Percentiles rank a stretch among this genome's conserved stretches.
phyloP scores from a whole-genome alignment of 30 jellyfish, hydroid and myxozoan genomes.

The Hydractinia symbiolongicarpus region DNA sequence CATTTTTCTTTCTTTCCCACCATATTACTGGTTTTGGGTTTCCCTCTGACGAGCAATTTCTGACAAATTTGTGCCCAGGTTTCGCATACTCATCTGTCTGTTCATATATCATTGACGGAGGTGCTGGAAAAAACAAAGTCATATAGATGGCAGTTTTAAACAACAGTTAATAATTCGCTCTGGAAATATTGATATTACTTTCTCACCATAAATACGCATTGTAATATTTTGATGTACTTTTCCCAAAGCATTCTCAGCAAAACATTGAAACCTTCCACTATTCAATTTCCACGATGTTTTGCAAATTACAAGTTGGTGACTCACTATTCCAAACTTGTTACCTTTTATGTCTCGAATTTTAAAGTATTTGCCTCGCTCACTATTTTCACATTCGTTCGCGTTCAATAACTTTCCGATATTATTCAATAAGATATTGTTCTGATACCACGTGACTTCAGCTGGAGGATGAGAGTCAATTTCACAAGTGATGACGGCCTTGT shows the following conservation, averaged over 20 bases:
- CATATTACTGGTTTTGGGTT: constrained; percentile 68
- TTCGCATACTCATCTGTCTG: constrained; percentile 18
- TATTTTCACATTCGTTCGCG: constrained; percentile 41
- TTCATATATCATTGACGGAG: constrained; percentile 38
- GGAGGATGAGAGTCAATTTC: constrained; percentile 67
- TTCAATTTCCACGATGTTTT: constrained; percentile 39
- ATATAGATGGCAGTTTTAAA: neutral
- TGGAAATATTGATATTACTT: too few relatives aligned
- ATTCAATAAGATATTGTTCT: constrained; percentile 25
- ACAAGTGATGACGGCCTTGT: constrained; percentile 45
- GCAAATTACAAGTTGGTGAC: constrained; percentile 46
- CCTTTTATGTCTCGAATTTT: constrained; percentile 25
- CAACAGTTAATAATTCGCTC: neutral
- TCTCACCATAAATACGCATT: constrained; percentile 44
- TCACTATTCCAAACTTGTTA: neutral
- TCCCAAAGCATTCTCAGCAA: constrained; percentile 56
- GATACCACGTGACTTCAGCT: constrained; percentile 58
- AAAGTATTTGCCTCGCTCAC: constrained; percentile 60
- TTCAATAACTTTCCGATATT: constrained; percentile 24
- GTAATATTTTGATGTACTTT: constrained; percentile 16
- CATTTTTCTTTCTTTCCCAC: constrained; percentile 51
- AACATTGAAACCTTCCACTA: constrained; percentile 60
- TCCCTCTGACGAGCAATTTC: constrained; percentile 60
- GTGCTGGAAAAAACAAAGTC: constrained; percentile 33
- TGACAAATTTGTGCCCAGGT: constrained; percentile 25